These are phyloP conservation scores for Cheilosia variabilis DNA, from an alignment of 2,888 invertebrate species.

Conservation along the genomic window DNA sequence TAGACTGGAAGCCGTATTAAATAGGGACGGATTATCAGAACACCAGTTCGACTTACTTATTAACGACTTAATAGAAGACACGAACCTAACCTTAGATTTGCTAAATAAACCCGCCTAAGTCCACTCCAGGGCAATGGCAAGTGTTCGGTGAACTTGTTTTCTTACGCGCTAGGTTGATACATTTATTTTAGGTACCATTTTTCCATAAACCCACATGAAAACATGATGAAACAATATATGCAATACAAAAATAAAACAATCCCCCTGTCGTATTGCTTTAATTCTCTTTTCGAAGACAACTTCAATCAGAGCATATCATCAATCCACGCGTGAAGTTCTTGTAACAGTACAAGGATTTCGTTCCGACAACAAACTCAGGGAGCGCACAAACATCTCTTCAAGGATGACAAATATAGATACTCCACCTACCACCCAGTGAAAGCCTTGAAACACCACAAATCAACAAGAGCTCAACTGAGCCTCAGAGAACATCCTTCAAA, in stretches of 20 bases:
- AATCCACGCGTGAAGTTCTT: constrained; percentile 23
- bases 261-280: background rate
- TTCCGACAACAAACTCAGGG: background rate
- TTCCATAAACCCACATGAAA: background rate
- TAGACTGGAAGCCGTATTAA: too few relatives aligned
- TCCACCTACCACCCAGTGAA: background rate
- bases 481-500: constrained; percentile 57
- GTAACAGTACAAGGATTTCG: constrained; percentile 7
- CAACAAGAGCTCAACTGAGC: background rate
- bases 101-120: too few relatives aligned
- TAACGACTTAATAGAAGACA: too few relatives aligned
- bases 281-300: background rate
- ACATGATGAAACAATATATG: background rate
- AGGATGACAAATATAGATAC: background rate
- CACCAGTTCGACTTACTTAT: too few relatives aligned
- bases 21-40: too few relatives aligned
- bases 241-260: too few relatives aligned
- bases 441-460: constrained; percentile 14
- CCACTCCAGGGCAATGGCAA: too few relatives aligned
- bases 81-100: too few relatives aligned
- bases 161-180: too few relatives aligned
- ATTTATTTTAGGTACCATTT: too few relatives aligned
- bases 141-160: too few relatives aligned
- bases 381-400: background rate
- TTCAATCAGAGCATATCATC: constrained; percentile 22